Conservation (phyloP, 2,113 vertebrate species). For the Artemisiospiza belli region DNA sequence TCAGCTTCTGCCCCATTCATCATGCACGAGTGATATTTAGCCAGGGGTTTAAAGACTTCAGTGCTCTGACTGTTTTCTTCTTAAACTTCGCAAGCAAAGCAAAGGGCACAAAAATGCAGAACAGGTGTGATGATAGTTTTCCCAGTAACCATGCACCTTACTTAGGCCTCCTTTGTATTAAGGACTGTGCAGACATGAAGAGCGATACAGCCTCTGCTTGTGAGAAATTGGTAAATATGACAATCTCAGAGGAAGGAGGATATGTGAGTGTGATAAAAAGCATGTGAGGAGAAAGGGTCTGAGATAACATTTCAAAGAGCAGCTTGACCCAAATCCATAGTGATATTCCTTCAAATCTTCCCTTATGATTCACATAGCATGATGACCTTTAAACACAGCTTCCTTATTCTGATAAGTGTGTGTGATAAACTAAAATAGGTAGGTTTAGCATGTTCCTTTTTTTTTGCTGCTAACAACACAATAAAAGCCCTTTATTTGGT, state of each 20-base stretch:
- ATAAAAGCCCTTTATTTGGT: not conserved
- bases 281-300: not conserved
- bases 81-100: not conserved
- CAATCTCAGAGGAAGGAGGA: not conserved
- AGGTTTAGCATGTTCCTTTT: not conserved
- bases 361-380: not conserved
- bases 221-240: not conserved
- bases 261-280: not conserved
- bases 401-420: not conserved
- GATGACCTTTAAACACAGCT: not conserved
- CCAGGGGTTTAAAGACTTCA: not conserved
- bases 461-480: not conserved
- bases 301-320: not conserved
- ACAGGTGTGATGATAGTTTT: not conserved
- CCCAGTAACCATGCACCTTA: not conserved
- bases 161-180: not conserved
- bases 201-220: not conserved
- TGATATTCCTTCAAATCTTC: not conserved
- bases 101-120: not conserved
- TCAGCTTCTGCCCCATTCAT: not conserved
- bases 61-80: not conserved
- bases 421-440: not conserved
- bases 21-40: rapidly evolving
- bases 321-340: not conserved
- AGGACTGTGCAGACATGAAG: not conserved